Evolutionary conservation across 2,113 vertebrate genomes (phyloP).

Genomic region (Myodes glareolus): DNA sequence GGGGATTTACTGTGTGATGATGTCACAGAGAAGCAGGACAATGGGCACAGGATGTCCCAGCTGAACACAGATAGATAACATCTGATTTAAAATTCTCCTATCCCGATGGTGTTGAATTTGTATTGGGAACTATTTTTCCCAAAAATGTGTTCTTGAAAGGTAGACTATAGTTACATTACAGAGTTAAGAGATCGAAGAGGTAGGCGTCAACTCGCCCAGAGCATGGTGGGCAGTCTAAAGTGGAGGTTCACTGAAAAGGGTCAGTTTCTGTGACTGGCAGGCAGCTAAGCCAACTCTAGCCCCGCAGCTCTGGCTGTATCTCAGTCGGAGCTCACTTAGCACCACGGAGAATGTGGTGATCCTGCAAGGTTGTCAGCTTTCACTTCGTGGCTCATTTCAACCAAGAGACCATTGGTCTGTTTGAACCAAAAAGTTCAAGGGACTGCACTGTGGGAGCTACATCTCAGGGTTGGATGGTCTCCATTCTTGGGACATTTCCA

Average conservation of each 20-base stretch:
- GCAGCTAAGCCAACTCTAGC: too few species aligned
- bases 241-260: neutral
- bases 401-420: neutral
- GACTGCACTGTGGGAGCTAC: neutral
- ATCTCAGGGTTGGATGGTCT: neutral
- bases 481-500: neutral
- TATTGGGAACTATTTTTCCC: neutral
- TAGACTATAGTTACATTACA: neutral
- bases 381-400: neutral
- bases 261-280: too few species aligned
- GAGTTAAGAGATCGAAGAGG: neutral
- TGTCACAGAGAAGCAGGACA: neutral
- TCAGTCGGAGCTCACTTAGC: too few species aligned
- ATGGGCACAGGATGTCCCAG: too few species aligned
- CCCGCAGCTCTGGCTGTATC: neutral
- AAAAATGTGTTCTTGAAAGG: neutral
- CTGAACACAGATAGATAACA: too few species aligned
- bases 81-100: too few species aligned
- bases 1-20: neutral
- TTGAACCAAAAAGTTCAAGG: neutral
- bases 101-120: neutral
- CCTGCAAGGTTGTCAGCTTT: neutral
- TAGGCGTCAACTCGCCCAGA: neutral
- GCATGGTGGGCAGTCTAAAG: neutral
- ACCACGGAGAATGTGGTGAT: neutral